phyloP scores from a whole-genome alignment of 2,797 vertebrate genomes.

The Crocodylus rhombifer region DNA sequence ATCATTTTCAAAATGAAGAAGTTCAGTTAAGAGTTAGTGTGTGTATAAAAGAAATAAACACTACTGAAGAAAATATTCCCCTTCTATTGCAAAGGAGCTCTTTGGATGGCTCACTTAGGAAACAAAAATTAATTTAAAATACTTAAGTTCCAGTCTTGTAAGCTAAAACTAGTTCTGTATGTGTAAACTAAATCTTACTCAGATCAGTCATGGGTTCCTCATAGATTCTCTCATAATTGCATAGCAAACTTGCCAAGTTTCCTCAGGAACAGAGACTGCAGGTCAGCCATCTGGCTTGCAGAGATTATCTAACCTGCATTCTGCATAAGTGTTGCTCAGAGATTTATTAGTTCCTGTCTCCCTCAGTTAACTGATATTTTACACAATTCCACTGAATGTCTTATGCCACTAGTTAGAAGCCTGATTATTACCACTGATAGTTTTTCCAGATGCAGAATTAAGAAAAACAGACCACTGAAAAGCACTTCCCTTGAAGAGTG shows the following conservation, averaged over 20 bases:
- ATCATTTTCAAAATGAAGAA: neutral
- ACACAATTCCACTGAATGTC: neutral
- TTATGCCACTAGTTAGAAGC: neutral
- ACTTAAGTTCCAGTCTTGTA: neutral
- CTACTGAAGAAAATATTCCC: neutral
- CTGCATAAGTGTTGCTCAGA: neutral
- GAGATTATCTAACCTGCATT: neutral
- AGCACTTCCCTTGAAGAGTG: neutral
- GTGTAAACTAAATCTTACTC: neutral
- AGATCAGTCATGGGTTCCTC: neutral
- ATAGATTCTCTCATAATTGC: neutral
- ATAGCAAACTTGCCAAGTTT: neutral
- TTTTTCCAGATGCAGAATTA: neutral
- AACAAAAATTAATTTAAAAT: no score
- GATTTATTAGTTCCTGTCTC: neutral
- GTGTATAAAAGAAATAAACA: no score
- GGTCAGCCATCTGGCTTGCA: neutral
- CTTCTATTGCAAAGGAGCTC: neutral
- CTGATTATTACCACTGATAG: neutral
- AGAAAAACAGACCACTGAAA: neutral
- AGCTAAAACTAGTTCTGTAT: neutral
- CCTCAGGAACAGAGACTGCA: neutral
- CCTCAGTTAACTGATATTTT: neutral
- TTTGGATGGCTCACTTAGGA: neutral
- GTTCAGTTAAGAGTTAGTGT: no score